phyloP scores from a whole-genome alignment of 2,113 vertebrate genomes.

The Willisornis vidua region DNA sequence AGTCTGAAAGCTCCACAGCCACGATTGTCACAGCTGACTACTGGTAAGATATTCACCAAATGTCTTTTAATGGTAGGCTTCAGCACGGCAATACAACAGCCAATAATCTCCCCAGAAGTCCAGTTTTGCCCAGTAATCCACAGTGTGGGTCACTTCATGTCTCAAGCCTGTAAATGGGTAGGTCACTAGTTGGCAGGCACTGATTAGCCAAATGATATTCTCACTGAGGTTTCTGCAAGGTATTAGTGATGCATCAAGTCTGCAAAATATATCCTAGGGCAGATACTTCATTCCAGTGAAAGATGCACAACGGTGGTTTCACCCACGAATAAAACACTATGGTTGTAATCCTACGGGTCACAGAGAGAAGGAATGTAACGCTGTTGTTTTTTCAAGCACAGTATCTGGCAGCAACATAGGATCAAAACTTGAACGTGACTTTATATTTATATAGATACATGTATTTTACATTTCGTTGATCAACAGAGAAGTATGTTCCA shows the following conservation, averaged over 20 bases:
- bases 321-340: slow-evolving; percentile 71
- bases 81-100: slow-evolving; percentile 38
- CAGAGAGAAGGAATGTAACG: slow-evolving; percentile 38
- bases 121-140: slow-evolving; percentile 62
- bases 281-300: slow-evolving; percentile 73
- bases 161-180: neutral
- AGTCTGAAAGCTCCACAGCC: slow-evolving; percentile 57
- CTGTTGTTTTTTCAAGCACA: slow-evolving; percentile 63
- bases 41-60: slow-evolving; percentile 45
- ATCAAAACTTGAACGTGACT: slow-evolving; percentile 65
- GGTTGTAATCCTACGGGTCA: slow-evolving; percentile 73
- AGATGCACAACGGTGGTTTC: slow-evolving; percentile 57
- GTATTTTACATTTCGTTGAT: slow-evolving; percentile 76
- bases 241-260: slow-evolving; percentile 69
- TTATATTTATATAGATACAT: slow-evolving; percentile 75
- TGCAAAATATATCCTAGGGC: slow-evolving; percentile 76
- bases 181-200: neutral
- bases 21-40: slow-evolving; percentile 69
- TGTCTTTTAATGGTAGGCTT: slow-evolving; percentile 21
- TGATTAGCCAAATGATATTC: neutral
- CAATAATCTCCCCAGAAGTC: slow-evolving; percentile 51
- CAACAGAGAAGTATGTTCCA: slow-evolving; percentile 68
- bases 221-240: slow-evolving; percentile 20
- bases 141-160: neutral
- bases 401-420: slow-evolving; percentile 72